Evolutionary conservation across 37 sponge, comb jelly and placozoan species (phyloP).

Genomic region (Chondrilla cf. caribensis): DNA sequence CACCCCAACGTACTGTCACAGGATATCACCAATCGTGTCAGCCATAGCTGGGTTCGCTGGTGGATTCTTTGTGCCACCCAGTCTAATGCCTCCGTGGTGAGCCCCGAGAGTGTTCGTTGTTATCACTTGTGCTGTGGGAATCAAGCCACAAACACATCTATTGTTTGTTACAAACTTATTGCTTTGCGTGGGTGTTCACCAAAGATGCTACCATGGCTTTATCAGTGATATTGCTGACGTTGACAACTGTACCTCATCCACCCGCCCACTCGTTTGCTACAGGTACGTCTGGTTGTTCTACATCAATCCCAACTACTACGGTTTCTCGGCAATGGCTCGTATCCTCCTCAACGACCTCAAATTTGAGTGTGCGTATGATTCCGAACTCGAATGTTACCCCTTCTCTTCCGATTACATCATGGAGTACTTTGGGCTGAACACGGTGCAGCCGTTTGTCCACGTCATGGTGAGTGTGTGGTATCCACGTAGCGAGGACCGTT

Average conservation of each 20-base stretch:
- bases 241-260: too few relatives aligned
- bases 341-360: constrained; percentile 49
- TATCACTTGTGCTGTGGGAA: too few relatives aligned
- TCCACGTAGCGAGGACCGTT: too few relatives aligned
- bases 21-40: constrained; percentile 73
- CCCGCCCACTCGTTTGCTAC: not conserved
- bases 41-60: constrained; percentile 83
- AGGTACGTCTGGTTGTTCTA: constrained; percentile 73
- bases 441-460: constrained; percentile 68
- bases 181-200: too few relatives aligned
- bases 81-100: constrained; percentile 38
- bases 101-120: not conserved
- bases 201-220: too few relatives aligned
- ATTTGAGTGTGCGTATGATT: constrained; percentile 29
- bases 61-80: constrained; percentile 83
- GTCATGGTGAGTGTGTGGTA: constrained; percentile 33
- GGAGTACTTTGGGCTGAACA: constrained; percentile 48
- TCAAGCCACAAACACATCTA: not conserved
- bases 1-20: constrained; percentile 46
- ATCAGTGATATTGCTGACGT: not conserved
- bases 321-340: constrained; percentile 60
- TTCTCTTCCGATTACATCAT: constrained; percentile 56
- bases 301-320: constrained; percentile 92
- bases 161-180: too few relatives aligned
- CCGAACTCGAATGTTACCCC: constrained; percentile 69